These are phyloP conservation scores for Myoxocephalus aenaeus DNA, from an alignment of 2,797 vertebrate genomes.

Conservation along the genomic window DNA sequence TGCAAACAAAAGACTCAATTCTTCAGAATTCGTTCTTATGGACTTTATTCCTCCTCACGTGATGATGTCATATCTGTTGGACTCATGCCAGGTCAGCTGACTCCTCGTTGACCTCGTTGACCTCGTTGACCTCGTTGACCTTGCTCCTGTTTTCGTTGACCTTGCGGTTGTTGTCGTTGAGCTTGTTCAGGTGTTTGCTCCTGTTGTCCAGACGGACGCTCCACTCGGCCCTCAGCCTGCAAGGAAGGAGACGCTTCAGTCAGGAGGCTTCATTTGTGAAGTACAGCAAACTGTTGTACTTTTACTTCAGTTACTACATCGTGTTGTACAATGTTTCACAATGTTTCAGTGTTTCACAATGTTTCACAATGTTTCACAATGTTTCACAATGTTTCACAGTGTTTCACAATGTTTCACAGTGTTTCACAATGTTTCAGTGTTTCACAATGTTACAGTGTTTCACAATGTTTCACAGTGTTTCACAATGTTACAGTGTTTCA, in stretches of 20 bases:
- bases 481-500: too few relatives aligned
- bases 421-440: neutral
- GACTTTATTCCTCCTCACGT: constrained; percentile 6
- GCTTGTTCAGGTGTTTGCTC: constrained; percentile 82
- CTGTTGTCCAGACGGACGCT: constrained; percentile 74
- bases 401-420: too few relatives aligned
- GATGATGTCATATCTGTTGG: neutral
- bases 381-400: too few relatives aligned
- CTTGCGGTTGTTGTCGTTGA: constrained; percentile 71
- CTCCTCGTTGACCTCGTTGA: neutral
- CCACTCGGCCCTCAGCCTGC: constrained; percentile 83
- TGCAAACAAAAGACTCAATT: neutral
- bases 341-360: neutral
- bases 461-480: neutral
- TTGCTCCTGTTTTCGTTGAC: constrained; percentile 54
- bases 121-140: too few relatives aligned
- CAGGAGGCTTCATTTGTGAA: too few relatives aligned
- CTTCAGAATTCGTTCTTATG: neutral
- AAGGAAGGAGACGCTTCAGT: neutral
- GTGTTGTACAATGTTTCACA: too few relatives aligned
- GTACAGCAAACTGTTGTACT: too few relatives aligned
- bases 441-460: neutral
- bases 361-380: too few relatives aligned
- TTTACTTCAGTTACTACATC: too few relatives aligned
- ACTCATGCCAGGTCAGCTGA: constrained; percentile 10